phyloP scores from a whole-genome alignment of 2,888 invertebrate genomes.

The Strigamia transsilvanica region DNA sequence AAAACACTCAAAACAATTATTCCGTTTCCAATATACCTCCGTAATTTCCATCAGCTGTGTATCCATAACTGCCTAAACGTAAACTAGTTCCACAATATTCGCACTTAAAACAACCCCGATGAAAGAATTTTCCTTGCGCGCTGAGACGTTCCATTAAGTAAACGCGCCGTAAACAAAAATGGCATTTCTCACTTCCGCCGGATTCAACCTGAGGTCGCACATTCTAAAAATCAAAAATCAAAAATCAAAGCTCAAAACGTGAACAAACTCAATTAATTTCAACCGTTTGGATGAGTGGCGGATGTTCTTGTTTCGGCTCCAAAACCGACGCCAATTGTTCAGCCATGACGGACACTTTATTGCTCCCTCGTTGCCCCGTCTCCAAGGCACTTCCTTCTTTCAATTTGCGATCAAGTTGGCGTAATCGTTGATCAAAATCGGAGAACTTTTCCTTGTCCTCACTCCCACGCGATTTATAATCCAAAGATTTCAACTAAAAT shows the following conservation, averaged over 20 bases:
- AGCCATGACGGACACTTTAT: conserved; percentile 88
- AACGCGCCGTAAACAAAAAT: conserved; percentile 89
- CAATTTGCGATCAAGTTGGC: conserved; percentile 75
- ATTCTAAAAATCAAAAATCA: conserved; percentile 64
- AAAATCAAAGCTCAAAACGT: not conserved
- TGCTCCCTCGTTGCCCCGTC: conserved; percentile 71
- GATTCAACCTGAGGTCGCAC: conserved; percentile 71
- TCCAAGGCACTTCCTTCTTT: conserved; percentile 80
- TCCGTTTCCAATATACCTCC: conserved; percentile 51
- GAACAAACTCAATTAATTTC: not conserved
- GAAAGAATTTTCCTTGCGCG: conserved; percentile 89
- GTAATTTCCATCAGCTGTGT: conserved; percentile 58
- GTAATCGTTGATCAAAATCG: conserved; percentile 77
- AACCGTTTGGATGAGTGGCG: conserved; percentile 54
- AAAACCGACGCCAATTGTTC: conserved; percentile 72
- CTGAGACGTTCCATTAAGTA: conserved; percentile 92
- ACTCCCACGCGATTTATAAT: conserved; percentile 69
- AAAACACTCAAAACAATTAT: not conserved
- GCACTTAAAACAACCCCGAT: conserved; percentile 92
- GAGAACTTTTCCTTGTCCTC: conserved; percentile 73
- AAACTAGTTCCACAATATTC: conserved; percentile 88
- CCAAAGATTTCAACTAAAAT: conserved; percentile 73
- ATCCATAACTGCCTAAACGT: conserved; percentile 72
- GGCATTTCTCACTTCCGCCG: conserved; percentile 79
- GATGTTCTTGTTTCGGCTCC: conserved; percentile 58